A percentile compares a stretch with the other conserved stretches of the same genome.
Conservation (phyloP, 1,140 invertebrate species). For the Ectropis grisescens region DNA sequence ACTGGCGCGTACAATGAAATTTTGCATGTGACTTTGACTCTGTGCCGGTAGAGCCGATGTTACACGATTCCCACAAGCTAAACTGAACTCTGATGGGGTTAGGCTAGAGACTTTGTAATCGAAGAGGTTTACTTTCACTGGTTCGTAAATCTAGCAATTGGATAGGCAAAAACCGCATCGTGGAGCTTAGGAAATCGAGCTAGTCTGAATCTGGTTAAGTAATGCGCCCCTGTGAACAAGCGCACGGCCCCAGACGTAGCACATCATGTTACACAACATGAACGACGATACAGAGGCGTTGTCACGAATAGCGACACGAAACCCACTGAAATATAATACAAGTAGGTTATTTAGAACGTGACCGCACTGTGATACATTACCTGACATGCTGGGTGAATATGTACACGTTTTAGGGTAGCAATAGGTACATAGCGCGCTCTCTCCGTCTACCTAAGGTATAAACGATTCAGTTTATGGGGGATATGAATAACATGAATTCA, state of each 20-base stretch:
- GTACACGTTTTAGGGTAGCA: conserved; percentile 9
- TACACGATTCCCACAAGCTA: conserved; percentile 3
- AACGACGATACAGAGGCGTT: conserved; percentile 29
- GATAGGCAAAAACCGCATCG: conserved; percentile 23
- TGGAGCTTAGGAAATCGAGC: conserved; percentile 26
- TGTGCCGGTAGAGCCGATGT: no score
- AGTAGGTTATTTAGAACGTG: conserved; percentile 40
- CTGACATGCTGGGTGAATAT: conserved; percentile 11
- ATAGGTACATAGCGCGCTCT: no score
- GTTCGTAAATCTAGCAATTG: conserved; percentile 17
- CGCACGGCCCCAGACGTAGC: conserved; percentile 19
- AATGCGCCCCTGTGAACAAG: conserved; percentile 28
- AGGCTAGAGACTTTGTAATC: conserved; percentile 16
- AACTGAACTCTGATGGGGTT: no score
- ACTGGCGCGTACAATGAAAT: conserved; percentile 44
- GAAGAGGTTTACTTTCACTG: conserved; percentile 22
- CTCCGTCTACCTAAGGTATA: no score
- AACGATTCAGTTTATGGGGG: no score
- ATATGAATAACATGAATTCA: no score
- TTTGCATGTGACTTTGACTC: no score
- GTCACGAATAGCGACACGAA: conserved; percentile 30
- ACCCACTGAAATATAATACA: conserved; percentile 42
- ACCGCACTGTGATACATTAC: conserved; percentile 30
- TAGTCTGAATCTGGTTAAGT: conserved; percentile 28
- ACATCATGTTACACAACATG: conserved; percentile 28